Conservation (phyloP, 2,113 vertebrate species). For the Callipepla californica region DNA sequence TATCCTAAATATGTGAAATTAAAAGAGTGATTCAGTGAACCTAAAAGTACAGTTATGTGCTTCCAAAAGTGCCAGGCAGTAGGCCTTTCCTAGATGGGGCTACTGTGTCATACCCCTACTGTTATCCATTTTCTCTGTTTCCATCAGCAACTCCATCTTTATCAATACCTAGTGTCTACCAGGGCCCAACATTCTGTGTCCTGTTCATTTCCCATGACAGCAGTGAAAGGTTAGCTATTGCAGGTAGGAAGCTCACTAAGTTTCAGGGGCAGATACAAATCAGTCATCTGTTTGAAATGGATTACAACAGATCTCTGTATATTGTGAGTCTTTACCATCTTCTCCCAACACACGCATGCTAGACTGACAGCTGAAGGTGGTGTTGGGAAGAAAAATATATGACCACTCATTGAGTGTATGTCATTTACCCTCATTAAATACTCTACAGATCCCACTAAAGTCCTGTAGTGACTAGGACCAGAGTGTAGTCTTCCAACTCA, state of each 20-base stretch:
- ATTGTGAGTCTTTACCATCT: neutral
- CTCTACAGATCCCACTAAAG: neutral
- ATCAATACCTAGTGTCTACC: neutral
- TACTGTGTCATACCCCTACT: no score
- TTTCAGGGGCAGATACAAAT: neutral
- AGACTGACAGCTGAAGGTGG: neutral
- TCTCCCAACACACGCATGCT: neutral
- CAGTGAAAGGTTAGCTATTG: neutral
- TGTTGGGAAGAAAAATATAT: neutral
- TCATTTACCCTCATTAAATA: neutral
- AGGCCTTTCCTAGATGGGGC: neutral
- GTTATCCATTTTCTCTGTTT: neutral
- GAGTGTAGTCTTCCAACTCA: neutral
- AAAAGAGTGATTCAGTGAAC: neutral
- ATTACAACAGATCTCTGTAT: neutral
- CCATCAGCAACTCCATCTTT: neutral
- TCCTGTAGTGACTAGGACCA: neutral
- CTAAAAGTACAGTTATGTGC: neutral
- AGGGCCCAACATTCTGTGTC: neutral
- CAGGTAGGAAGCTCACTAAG: neutral
- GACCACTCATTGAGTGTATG: neutral
- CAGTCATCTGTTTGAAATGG: neutral
- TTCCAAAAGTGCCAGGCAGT: neutral
- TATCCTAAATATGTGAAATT: neutral
- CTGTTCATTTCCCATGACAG: neutral